Percentiles rank a stretch among this genome's conserved stretches.
phyloP scores from a whole-genome alignment of 2,888 invertebrate genomes.

The Sminthurides aquaticus region DNA sequence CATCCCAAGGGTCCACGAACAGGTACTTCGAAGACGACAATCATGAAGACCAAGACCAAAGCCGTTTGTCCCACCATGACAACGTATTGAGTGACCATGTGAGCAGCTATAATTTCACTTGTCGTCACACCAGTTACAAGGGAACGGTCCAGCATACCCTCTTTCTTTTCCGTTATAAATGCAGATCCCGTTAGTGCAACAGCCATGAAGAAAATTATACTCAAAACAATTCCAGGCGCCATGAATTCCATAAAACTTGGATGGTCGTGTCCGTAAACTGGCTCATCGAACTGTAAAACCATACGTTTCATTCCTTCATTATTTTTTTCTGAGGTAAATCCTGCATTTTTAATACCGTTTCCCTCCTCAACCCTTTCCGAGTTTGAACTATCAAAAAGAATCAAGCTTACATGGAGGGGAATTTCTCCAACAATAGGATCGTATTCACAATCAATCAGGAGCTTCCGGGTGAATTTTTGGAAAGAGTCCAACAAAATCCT shows the following conservation, averaged over 20 bases:
- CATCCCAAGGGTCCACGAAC: constrained; percentile 78
- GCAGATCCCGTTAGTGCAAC: constrained; percentile 89
- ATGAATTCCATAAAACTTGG: constrained; percentile 94
- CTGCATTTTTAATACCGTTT: no score
- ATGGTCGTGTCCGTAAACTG: constrained; percentile 78
- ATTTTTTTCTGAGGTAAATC: no score
- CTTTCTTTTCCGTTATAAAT: constrained; percentile 81
- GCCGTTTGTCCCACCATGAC: constrained; percentile 92
- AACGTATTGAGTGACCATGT: constrained; percentile 88
- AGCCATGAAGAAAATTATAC: constrained; percentile 92
- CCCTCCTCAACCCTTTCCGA: no score
- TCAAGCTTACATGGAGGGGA: constrained; percentile 34
- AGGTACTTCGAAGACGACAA: constrained; percentile 80
- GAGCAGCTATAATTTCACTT: constrained; percentile 84
- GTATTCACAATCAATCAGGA: constrained; percentile 61
- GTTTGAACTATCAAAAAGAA: no score
- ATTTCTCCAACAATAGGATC: constrained; percentile 44
- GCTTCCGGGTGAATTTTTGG: constrained; percentile 68
- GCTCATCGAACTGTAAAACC: constrained; percentile 63
- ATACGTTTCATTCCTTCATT: constrained; percentile 43
- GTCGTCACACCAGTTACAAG: constrained; percentile 90
- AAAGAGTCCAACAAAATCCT: constrained; percentile 78
- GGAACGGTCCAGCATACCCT: constrained; percentile 82
- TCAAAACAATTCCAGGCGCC: constrained; percentile 54
- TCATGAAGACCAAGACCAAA: constrained; percentile 83